Conservation (phyloP, 2,113 vertebrate species). For the Lagopus leucura region DNA sequence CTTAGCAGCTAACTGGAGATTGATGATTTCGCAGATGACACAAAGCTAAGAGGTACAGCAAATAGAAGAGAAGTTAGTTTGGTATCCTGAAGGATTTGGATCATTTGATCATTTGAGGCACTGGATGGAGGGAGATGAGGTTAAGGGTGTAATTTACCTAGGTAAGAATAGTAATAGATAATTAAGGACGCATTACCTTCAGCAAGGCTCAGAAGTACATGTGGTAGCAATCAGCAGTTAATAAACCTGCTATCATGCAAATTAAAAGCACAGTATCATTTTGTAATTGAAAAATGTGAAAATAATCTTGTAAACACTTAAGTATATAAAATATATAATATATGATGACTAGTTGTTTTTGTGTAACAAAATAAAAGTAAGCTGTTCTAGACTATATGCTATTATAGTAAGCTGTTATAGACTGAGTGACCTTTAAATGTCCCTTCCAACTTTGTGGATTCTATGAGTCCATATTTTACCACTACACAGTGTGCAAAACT, state of each 20-base stretch:
- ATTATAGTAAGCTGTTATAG: too few relatives aligned
- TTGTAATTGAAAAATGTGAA: neutral
- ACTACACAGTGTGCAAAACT: neutral
- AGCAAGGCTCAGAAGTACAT: neutral
- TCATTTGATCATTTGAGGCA: constrained; percentile 29
- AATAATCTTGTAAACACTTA: neutral
- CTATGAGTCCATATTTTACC: neutral
- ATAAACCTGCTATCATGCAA: neutral
- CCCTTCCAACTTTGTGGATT: too few relatives aligned
- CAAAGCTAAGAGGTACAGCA: constrained; percentile 50
- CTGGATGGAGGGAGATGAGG: constrained; percentile 56
- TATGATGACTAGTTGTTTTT: neutral
- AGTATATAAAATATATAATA: neutral
- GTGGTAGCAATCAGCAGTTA: neutral
- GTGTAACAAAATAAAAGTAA: neutral
- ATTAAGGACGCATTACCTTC: neutral
- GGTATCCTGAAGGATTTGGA: constrained; percentile 55
- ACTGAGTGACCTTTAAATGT: too few relatives aligned
- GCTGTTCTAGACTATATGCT: neutral
- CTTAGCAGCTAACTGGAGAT: constrained; percentile 26
- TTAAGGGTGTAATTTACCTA: constrained; percentile 30
- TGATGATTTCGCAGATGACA: constrained; percentile 58
- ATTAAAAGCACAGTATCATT: neutral
- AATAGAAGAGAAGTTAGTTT: constrained; percentile 38
- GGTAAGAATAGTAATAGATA: constrained; percentile 46